Evolutionary conservation across 2,888 invertebrate species (phyloP).

Genomic region (Meta bourneti): DNA sequence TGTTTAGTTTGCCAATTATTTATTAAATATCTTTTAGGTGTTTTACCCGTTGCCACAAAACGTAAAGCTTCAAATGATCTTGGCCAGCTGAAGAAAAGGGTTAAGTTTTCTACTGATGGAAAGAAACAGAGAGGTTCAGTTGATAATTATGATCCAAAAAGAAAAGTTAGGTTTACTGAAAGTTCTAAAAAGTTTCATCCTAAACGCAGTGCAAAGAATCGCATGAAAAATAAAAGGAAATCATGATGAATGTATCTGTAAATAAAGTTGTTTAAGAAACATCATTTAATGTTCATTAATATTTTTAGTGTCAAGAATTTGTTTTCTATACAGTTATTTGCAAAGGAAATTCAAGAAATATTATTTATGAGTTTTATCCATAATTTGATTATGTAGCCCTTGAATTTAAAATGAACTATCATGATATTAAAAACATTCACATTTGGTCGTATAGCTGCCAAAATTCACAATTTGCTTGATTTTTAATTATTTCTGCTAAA

Average conservation of each 20-base stretch:
- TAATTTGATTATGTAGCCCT: too few relatives aligned
- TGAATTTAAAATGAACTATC: too few relatives aligned
- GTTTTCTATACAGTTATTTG: too few relatives aligned
- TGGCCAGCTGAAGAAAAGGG: conserved; percentile 27
- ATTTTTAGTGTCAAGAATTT: too few relatives aligned
- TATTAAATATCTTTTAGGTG: neutral
- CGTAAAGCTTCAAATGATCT: neutral
- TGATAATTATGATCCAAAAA: neutral
- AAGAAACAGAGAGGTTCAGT: conserved; percentile 11
- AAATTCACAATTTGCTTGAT: too few relatives aligned
- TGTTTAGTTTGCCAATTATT: neutral
- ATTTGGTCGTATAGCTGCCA: too few relatives aligned
- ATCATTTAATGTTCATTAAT: too few relatives aligned
- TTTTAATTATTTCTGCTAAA: too few relatives aligned
- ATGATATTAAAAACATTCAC: too few relatives aligned
- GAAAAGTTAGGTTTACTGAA: neutral
- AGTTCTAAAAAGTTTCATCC: neutral
- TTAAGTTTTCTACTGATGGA: conserved; percentile 39
- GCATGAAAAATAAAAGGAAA: neutral
- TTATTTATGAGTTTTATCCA: too few relatives aligned
- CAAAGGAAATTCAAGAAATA: too few relatives aligned
- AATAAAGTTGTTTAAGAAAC: too few relatives aligned
- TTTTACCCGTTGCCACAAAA: conserved; percentile 15
- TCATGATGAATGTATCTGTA: neutral
- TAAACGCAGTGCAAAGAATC: neutral